Evolutionary conservation across 2,113 vertebrate species (phyloP).

Genomic region (Dicrurus megarhynchus): DNA sequence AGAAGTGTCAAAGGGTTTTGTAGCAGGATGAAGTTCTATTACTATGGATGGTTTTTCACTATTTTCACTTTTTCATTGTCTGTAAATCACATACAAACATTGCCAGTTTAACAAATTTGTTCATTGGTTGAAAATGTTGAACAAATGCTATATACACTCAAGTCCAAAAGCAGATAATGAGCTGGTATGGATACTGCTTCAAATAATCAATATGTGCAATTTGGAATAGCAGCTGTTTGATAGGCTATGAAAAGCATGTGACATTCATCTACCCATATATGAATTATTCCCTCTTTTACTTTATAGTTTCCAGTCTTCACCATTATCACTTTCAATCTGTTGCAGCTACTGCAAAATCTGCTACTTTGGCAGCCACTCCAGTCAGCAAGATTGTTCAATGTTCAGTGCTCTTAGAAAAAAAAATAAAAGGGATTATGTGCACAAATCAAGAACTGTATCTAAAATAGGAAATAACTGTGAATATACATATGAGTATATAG

Average conservation of each 20-base stretch:
- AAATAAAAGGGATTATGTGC: background rate
- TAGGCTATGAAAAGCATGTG: background rate
- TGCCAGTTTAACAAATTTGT: background rate
- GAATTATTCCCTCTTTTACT: background rate
- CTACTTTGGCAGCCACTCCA: background rate
- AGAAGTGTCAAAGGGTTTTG: background rate
- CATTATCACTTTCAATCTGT: constrained; percentile 5
- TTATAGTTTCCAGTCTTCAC: background rate
- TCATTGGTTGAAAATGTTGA: background rate
- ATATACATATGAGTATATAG: background rate
- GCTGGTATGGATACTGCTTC: background rate
- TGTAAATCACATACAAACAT: background rate
- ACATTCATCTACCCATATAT: background rate
- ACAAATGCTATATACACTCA: background rate
- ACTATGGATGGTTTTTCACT: background rate
- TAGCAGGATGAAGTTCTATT: background rate
- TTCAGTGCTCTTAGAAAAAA: background rate
- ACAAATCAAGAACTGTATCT: background rate
- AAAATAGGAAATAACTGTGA: background rate
- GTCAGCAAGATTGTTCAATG: background rate
- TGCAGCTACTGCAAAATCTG: background rate
- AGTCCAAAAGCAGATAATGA: background rate
- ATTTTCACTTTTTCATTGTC: background rate
- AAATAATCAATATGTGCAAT: background rate
- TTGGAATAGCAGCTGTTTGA: background rate